These are phyloP conservation scores for Phrynocephalus guinanensis DNA, from an alignment of 2,797 vertebrate species.

Conservation along the genomic window DNA sequence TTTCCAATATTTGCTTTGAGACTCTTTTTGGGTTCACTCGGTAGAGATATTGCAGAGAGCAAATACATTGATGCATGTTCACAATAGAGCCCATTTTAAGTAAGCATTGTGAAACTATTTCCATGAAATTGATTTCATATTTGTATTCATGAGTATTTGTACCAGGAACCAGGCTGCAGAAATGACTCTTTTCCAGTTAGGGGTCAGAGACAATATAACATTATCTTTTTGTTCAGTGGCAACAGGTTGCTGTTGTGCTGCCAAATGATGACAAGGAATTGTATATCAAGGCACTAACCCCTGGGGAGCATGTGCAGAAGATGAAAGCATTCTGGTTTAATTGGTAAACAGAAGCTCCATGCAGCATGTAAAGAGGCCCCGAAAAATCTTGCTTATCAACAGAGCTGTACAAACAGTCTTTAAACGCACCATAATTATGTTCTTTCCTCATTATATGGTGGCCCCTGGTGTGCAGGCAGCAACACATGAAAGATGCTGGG, in stretches of 20 bases:
- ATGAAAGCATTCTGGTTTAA: not conserved
- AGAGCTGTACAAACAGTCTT: not conserved
- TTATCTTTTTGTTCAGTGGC: conserved; percentile 11
- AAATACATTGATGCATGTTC: conserved; percentile 5
- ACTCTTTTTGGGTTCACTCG: conserved; percentile 33
- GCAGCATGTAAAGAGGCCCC: not conserved
- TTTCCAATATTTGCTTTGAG: conserved; percentile 36
- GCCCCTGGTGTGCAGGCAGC: not conserved
- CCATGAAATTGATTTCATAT: conserved; percentile 20
- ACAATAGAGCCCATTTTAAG: conserved; percentile 15
- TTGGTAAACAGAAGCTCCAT: not conserved
- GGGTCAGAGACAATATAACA: conserved; percentile 28
- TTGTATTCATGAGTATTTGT: conserved; percentile 32
- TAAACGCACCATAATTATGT: not conserved
- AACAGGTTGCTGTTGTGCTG: conserved; percentile 25
- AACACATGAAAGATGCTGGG: not conserved
- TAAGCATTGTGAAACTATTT: conserved; percentile 25
- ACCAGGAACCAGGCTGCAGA: not conserved
- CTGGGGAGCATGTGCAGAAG: conserved; percentile 13
- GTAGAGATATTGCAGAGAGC: conserved; percentile 14
- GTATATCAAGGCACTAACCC: not conserved
- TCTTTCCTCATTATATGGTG: not conserved
- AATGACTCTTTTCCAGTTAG: conserved; percentile 18
- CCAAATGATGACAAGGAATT: conserved; percentile 17
- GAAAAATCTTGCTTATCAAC: not conserved